phyloP scores from a whole-genome alignment of 1,140 invertebrate species.

The Aphis gossypii region DNA sequence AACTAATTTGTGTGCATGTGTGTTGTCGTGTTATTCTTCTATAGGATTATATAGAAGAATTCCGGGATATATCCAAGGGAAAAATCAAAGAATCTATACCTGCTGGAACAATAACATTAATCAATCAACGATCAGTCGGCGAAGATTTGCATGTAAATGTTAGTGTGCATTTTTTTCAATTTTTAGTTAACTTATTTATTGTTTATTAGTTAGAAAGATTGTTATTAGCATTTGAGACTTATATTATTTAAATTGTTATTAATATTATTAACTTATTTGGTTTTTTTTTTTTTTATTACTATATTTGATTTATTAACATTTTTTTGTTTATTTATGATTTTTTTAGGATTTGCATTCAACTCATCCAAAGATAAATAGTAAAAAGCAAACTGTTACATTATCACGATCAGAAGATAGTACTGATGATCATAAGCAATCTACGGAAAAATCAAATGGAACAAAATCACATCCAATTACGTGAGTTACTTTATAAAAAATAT shows the following conservation, averaged over 20 bases:
- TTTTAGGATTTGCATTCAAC: conserved; percentile 50
- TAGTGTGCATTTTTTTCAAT: conserved; percentile 38
- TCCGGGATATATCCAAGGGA: conserved; percentile 93
- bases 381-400: conserved; percentile 37
- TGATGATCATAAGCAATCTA: conserved; percentile 18
- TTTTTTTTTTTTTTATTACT: background rate
- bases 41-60: conserved; percentile 96
- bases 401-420: conserved; percentile 26
- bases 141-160: conserved; percentile 89
- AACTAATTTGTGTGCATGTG: conserved; percentile 57
- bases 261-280: background rate
- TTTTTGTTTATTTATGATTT: background rate
- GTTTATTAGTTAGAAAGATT: background rate
- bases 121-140: conserved; percentile 93
- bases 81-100: conserved; percentile 89
- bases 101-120: conserved; percentile 91
- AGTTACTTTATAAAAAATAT: background rate
- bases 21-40: conserved; percentile 64
- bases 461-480: conserved; percentile 53
- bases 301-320: background rate
- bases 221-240: background rate
- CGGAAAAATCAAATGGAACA: conserved; percentile 37
- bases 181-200: conserved; percentile 27
- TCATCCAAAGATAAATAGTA: conserved; percentile 54
- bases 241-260: background rate